Percentiles rank a stretch among this genome's conserved stretches.
These are phyloP conservation scores for Camptogramma bilineatum DNA, from an alignment of 2,888 invertebrate genomes.

Conservation along the genomic window DNA sequence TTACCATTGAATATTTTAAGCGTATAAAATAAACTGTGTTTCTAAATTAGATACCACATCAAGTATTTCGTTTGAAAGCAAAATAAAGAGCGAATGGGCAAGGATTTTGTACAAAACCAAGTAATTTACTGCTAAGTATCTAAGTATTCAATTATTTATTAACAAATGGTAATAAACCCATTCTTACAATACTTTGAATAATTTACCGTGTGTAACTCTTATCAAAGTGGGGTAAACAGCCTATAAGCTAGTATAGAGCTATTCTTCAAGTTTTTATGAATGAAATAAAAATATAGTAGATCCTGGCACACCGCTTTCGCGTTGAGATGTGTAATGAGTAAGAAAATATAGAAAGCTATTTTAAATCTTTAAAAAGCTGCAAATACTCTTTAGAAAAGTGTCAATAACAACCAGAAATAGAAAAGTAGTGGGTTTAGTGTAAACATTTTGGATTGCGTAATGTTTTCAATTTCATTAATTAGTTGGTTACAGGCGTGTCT, in stretches of 20 bases:
- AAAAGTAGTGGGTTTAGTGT: constrained; percentile 36
- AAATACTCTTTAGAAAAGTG: neutral
- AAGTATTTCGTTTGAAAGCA: neutral
- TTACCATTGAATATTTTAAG: constrained; percentile 8
- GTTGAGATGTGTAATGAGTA: too few species aligned
- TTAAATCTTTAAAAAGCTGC: neutral
- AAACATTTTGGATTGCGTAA: constrained; percentile 38
- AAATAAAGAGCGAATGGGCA: neutral
- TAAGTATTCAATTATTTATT: too few species aligned
- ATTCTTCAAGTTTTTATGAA: too few species aligned
- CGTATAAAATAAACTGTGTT: neutral
- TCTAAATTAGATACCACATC: neutral
- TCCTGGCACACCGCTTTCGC: too few species aligned
- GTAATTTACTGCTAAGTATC: too few species aligned
- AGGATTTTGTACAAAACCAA: neutral
- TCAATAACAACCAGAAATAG: constrained; percentile 26
- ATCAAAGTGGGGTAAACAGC: too few species aligned
- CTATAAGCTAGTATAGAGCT: too few species aligned
- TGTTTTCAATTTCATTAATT: constrained; percentile 41
- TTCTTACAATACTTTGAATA: too few species aligned
- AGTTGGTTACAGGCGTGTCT: constrained; percentile 33
- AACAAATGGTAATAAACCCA: too few species aligned
- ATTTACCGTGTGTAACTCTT: too few species aligned
- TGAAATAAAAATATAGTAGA: too few species aligned
- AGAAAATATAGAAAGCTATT: too few species aligned